phyloP scores from a whole-genome alignment of 2,797 vertebrate species.

The Rhinogobio ventralis region DNA sequence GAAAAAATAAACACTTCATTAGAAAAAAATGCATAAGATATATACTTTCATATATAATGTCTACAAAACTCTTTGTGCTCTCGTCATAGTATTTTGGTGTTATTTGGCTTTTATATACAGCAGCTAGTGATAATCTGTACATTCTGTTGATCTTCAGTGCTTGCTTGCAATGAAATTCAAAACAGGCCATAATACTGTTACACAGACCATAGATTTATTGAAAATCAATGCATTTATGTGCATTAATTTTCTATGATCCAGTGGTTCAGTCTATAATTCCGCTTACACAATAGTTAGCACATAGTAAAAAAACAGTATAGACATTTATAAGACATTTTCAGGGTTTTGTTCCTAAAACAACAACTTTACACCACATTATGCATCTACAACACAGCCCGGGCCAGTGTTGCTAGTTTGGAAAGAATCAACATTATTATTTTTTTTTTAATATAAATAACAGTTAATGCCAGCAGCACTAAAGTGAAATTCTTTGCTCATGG shows the following conservation, averaged over 20 bases:
- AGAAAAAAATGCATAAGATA: slow-evolving; percentile 66
- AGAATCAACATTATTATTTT: background rate
- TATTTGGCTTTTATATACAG: slow-evolving; percentile 38
- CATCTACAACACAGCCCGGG: background rate
- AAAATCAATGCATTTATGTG: background rate
- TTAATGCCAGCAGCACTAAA: slow-evolving; percentile 56
- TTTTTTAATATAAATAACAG: slow-evolving; percentile 37
- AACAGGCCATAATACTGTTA: slow-evolving; percentile 11
- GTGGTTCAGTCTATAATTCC: background rate
- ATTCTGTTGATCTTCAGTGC: slow-evolving; percentile 43
- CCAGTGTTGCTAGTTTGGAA: background rate
- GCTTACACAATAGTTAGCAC: background rate
- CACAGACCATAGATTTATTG: background rate
- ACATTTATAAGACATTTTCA: too few relatives aligned
- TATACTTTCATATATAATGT: slow-evolving; percentile 35
- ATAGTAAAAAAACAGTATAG: too few relatives aligned
- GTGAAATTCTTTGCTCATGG: slow-evolving; percentile 6
- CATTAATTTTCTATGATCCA: background rate
- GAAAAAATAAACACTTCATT: slow-evolving; percentile 69
- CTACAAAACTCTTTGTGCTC: slow-evolving; percentile 53
- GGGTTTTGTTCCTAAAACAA: slow-evolving; percentile 41
- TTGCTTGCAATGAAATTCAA: slow-evolving; percentile 40
- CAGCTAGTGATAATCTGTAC: slow-evolving; percentile 55
- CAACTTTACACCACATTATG: slow-evolving; percentile 12
- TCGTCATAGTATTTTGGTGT: slow-evolving; percentile 56